These are phyloP conservation scores for Daphoenositta chrysoptera DNA, from an alignment of 2,113 vertebrate genomes.

Conservation along the genomic window DNA sequence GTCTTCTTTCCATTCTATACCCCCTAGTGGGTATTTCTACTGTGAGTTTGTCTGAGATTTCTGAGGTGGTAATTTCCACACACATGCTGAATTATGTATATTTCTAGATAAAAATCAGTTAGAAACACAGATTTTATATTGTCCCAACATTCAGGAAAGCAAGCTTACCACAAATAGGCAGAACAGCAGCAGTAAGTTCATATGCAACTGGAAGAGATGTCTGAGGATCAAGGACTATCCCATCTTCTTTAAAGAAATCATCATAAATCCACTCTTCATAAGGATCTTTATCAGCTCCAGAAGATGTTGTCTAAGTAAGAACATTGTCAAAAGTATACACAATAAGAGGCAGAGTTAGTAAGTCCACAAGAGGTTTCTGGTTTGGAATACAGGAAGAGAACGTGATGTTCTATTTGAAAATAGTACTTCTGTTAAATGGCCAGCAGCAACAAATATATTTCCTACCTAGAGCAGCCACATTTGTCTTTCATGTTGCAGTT, in stretches of 20 bases:
- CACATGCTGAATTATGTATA: not conserved
- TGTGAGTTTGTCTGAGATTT: not conserved
- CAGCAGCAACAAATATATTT: not conserved
- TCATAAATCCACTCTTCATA: constrained; percentile 85
- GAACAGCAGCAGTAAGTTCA: constrained; percentile 81
- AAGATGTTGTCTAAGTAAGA: constrained; percentile 51
- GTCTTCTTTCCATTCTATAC: not conserved
- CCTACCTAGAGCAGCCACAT: not conserved
- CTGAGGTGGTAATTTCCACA: not conserved
- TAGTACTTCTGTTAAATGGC: not conserved
- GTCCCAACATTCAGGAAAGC: not conserved
- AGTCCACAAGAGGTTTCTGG: not conserved
- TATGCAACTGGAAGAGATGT: constrained; percentile 87
- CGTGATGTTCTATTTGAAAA: not conserved
- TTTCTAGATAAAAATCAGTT: not conserved
- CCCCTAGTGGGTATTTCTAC: not conserved
- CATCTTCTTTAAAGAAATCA: constrained; percentile 90
- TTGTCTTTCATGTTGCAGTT: not conserved
- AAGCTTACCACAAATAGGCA: constrained; percentile 80
- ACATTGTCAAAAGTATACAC: not conserved
- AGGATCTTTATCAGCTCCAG: constrained; percentile 79
- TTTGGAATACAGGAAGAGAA: not conserved
- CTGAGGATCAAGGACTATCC: constrained; percentile 87
- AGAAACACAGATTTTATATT: not conserved
- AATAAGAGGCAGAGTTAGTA: not conserved